These are phyloP conservation scores for Naso thynnoides DNA, from an alignment of 2,797 vertebrate genomes.

Conservation along the genomic window DNA sequence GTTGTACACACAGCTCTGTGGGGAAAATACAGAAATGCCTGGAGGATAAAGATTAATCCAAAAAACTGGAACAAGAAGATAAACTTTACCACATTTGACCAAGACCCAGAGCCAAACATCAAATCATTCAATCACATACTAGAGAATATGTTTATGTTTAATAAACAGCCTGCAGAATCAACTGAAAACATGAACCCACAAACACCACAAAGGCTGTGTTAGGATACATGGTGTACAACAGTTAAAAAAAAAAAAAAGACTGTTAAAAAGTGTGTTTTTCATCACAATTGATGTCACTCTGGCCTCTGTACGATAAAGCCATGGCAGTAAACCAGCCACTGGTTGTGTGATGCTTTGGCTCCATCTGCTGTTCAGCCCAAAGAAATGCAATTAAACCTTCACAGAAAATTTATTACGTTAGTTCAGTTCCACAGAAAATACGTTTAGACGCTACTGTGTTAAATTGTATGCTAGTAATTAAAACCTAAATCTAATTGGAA, in stretches of 20 bases:
- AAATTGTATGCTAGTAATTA: neutral
- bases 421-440: neutral
- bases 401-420: neutral
- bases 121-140: neutral
- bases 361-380: conserved; percentile 66
- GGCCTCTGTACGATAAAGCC: accelerated
- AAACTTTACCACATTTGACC: too few species aligned
- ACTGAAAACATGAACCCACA: neutral
- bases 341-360: conserved; percentile 27
- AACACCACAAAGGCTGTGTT: neutral
- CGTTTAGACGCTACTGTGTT: neutral
- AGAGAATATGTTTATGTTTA: neutral
- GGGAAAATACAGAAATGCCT: too few species aligned
- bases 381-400: neutral
- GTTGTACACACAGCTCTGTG: too few species aligned
- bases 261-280: neutral
- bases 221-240: neutral
- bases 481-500: neutral
- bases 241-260: neutral
- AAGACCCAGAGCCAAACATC: too few species aligned
- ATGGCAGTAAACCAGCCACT: neutral
- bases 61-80: too few species aligned
- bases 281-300: neutral
- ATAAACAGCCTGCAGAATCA: neutral
- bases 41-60: too few species aligned